These are phyloP conservation scores for Mormoops blainvillei DNA, from an alignment of 2,113 vertebrate species.

Conservation along the genomic window DNA sequence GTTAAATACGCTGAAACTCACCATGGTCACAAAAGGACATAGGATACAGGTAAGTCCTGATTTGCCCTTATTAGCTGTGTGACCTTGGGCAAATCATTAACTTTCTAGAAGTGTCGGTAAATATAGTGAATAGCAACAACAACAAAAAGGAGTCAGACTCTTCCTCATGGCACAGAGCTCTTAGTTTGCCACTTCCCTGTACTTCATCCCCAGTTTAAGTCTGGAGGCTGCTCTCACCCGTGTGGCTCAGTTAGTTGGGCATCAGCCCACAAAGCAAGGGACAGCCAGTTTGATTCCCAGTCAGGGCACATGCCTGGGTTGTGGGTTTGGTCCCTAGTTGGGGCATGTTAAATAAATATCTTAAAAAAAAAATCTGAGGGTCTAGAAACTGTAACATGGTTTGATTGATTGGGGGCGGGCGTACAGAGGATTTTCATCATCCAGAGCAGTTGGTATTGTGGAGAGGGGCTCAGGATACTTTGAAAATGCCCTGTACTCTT, in stretches of 20 bases:
- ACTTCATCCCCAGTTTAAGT: neutral
- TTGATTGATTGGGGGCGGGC: conserved; percentile 16
- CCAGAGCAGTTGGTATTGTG: neutral
- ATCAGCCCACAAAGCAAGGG: too few species aligned
- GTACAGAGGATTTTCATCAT: neutral
- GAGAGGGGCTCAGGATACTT: neutral
- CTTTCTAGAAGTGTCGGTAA: neutral
- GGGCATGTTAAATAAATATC: too few species aligned
- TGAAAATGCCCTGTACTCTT: neutral
- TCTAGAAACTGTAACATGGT: conserved; percentile 4
- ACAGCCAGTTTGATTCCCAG: too few species aligned
- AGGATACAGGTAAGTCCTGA: neutral
- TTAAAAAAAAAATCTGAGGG: too few species aligned
- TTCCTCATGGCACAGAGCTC: neutral
- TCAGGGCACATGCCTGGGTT: too few species aligned
- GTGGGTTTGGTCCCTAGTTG: too few species aligned
- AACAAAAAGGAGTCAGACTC: neutral
- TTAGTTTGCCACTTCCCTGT: neutral
- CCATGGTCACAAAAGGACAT: neutral
- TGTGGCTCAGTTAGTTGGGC: too few species aligned
- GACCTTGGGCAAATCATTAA: neutral
- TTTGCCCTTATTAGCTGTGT: conserved; percentile 2
- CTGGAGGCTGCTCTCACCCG: neutral
- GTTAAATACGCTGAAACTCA: conserved; percentile 1
- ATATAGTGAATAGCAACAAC: neutral